Percentiles rank a stretch among this genome's conserved stretches.
These are phyloP conservation scores for Bothrops alternatus DNA, from an alignment of 2,797 vertebrate genomes.

Conservation along the genomic window DNA sequence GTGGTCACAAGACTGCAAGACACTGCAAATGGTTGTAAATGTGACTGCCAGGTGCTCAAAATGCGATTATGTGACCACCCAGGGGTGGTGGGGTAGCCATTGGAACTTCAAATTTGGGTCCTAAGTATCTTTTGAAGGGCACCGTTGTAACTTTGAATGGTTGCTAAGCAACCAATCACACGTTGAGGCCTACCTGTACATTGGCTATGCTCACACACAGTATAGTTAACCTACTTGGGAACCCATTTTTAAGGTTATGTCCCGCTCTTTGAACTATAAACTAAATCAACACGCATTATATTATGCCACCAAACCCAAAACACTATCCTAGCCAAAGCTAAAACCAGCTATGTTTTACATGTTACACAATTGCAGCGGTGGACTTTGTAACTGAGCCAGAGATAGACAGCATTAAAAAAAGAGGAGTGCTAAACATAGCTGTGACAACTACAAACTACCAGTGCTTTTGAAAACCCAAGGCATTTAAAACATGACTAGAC, in stretches of 20 bases:
- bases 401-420: not conserved
- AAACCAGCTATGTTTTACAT: not conserved
- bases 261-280: not conserved
- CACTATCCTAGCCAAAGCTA: not conserved
- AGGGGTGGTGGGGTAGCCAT: not conserved
- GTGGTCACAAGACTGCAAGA: not conserved
- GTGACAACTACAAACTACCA: not conserved
- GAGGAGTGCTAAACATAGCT: not conserved
- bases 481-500: not conserved
- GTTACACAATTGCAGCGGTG: not conserved
- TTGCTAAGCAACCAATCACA: not conserved
- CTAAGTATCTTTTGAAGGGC: not conserved
- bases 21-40: not conserved
- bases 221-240: not conserved
- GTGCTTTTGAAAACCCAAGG: not conserved
- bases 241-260: not conserved
- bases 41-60: not conserved
- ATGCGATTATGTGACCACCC: not conserved
- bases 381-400: not conserved
- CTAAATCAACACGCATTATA: not conserved
- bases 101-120: not conserved
- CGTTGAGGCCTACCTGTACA: not conserved
- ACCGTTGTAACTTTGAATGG: not conserved
- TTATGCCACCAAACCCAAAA: not conserved
- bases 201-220: not conserved